phyloP scores from a whole-genome alignment of 2,113 vertebrate genomes.

The Connochaetes taurinus region DNA sequence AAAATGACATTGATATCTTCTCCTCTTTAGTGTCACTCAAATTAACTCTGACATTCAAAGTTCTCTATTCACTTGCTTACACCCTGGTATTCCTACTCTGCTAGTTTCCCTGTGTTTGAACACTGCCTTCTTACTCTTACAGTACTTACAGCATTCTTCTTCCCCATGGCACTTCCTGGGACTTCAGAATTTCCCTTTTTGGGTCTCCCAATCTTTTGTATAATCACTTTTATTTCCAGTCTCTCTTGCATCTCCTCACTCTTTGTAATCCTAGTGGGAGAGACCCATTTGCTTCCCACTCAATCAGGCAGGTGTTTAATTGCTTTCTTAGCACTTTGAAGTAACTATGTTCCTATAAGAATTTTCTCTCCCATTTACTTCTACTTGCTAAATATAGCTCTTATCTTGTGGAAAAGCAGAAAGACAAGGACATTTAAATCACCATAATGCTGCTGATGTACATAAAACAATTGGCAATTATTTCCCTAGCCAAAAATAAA shows the following conservation, averaged over 20 bases:
- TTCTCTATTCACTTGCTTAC: neutral
- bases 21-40: neutral
- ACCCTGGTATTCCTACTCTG: neutral
- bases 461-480: neutral
- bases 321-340: conserved; percentile 1
- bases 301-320: conserved; percentile 41
- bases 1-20: neutral
- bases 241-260: neutral
- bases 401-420: neutral
- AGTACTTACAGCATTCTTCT: neutral
- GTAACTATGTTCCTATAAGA: neutral
- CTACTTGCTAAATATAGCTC: conserved; percentile 2
- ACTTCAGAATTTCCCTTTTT: neutral
- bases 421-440: conserved; percentile 17
- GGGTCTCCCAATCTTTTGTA: neutral
- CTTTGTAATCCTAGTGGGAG: neutral
- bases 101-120: neutral
- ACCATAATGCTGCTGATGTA: neutral
- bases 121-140: neutral
- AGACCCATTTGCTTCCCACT: conserved; percentile 21
- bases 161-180: neutral
- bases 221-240: neutral
- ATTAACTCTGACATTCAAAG: neutral
- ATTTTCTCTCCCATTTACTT: neutral
- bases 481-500: conserved; percentile 34